Percentiles rank a stretch among this genome's conserved stretches.
These are phyloP conservation scores for Caerostris extrusa DNA, from an alignment of 1,140 invertebrate species.

Conservation along the genomic window DNA sequence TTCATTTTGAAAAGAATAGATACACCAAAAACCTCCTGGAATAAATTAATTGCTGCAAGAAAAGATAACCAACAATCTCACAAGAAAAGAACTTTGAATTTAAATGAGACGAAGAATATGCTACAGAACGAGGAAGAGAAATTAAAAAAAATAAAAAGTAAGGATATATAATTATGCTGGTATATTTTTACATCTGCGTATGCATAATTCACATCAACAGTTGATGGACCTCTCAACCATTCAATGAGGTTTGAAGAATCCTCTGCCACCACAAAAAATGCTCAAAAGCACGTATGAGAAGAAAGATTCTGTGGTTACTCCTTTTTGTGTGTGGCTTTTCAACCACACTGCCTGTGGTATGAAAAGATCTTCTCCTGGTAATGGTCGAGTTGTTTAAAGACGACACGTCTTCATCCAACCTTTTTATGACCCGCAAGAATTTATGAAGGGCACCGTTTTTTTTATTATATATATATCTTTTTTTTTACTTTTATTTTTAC, in stretches of 20 bases:
- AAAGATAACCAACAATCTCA: background rate
- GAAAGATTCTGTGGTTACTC: background rate
- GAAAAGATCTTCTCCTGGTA: constrained; percentile 40
- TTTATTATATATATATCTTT: no score
- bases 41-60: background rate
- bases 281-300: constrained; percentile 15
- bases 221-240: constrained; percentile 5
- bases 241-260: background rate
- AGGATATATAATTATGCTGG: background rate
- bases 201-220: constrained; percentile 28
- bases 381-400: constrained; percentile 63
- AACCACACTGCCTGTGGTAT: constrained; percentile 29
- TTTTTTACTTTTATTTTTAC: background rate
- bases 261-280: background rate
- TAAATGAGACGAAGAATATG: background rate
- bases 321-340: constrained; percentile 13
- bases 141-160: background rate
- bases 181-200: background rate
- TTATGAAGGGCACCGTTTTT: constrained; percentile 21
- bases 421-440: constrained; percentile 60
- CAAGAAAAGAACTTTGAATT: background rate
- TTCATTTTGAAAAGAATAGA: no score
- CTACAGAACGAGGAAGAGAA: background rate
- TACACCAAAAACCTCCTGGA: background rate
- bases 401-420: constrained; percentile 15